These are phyloP conservation scores for Bovichtus variegatus DNA, from an alignment of 2,797 vertebrate genomes.

Conservation along the genomic window DNA sequence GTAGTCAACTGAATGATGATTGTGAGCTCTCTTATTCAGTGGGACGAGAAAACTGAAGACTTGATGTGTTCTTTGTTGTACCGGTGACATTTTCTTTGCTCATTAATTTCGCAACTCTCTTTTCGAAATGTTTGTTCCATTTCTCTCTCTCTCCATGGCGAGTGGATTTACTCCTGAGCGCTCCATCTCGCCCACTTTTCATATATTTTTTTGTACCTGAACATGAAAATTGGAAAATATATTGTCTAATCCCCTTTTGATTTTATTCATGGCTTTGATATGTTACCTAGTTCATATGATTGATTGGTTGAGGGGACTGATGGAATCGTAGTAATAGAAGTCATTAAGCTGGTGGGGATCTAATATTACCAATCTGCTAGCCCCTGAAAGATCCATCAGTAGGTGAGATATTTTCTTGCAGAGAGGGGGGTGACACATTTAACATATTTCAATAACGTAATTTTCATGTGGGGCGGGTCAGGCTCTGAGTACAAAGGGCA, in stretches of 20 bases:
- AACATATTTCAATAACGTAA: slow-evolving; percentile 86
- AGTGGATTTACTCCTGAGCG: slow-evolving; percentile 32
- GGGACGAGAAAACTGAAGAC: slow-evolving; percentile 90
- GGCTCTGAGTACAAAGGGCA: slow-evolving; percentile 82
- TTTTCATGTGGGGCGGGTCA: slow-evolving; percentile 85
- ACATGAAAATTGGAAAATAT: slow-evolving; percentile 73
- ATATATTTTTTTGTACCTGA: slow-evolving; percentile 22
- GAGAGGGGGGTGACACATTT: slow-evolving; percentile 74
- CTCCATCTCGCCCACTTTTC: slow-evolving; percentile 39
- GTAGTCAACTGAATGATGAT: slow-evolving; percentile 91
- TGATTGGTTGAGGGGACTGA: slow-evolving; percentile 74
- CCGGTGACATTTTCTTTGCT: slow-evolving; percentile 84
- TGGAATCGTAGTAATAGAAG: slow-evolving; percentile 80
- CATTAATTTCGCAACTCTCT: slow-evolving; percentile 84
- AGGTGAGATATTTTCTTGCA: slow-evolving; percentile 79
- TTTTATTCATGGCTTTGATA: slow-evolving; percentile 80
- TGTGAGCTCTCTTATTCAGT: slow-evolving; percentile 91
- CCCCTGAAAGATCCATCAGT: slow-evolving; percentile 80
- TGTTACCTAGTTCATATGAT: slow-evolving; percentile 81
- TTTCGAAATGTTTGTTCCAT: slow-evolving; percentile 56
- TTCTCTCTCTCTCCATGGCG: slow-evolving; percentile 38
- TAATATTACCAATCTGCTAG: slow-evolving; percentile 80
- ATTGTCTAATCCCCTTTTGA: slow-evolving; percentile 72
- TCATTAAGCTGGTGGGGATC: slow-evolving; percentile 77
- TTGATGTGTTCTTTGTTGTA: slow-evolving; percentile 78